Base-by-base conservation (phyloP, 1,140 invertebrate genomes). In the Platyura marginata region DNA sequence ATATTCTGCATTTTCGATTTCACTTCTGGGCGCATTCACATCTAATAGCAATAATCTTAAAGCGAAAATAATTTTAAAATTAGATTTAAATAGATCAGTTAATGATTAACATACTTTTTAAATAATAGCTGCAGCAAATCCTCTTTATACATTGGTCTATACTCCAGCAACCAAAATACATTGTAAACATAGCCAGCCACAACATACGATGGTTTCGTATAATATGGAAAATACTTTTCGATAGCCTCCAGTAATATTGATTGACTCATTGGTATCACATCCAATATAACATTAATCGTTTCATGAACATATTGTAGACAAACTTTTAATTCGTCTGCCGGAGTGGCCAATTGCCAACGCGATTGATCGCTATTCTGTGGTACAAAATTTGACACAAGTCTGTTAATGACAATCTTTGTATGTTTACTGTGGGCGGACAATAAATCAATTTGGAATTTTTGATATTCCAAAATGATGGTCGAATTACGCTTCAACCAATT, bases 41-140 rank as follows among this genome's bases (percentile, higher is more conserved):
- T 86, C 81, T 46, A 85, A 60, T 41, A 70, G 56, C 21, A 78
- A 58, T 49, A 86, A 56, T 50, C 76, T 80, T 47, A 37, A 62
- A 62, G 39, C 33, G 25, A 53, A 54, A 41, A 35, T 34, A 59
- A 56, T 64, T 65, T 42, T 63, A 56, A 44, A 67, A 50, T 21
- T 40, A 45, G 40, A 11, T 40, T 18, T 13, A 42, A 42, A 44
- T 39, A 23, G 38, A 41, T 44, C 22, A 20, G 43, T 8, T 21
- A 35, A 46, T n/a, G n/a, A n/a, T n/a, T n/a, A 32, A 42, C 43
- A 51, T 65, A 80, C 72, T 72, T 79, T 42, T 75, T 70, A 51
- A 81, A 67, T 42, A 83, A 68, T 46, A 82, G 58, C 46, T 68
- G 62, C 11, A 85, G 52, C 38, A 84, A 67, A 16, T 73, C 62